Conservation (phyloP, 23 tunicate species). For the Oikopleura vanhoeffeni region DNA sequence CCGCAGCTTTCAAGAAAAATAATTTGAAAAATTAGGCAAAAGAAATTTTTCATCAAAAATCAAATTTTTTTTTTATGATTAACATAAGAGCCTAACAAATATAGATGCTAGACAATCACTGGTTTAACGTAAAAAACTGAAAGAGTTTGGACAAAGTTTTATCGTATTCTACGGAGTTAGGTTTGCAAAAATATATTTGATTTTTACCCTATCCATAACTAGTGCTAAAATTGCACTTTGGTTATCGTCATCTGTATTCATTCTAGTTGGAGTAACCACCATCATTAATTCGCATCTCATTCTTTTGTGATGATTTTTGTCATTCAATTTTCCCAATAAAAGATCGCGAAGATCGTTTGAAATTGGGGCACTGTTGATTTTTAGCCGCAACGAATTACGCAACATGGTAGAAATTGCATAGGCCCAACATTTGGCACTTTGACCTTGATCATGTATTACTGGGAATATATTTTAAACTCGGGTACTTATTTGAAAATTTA, state of each 20-base stretch:
- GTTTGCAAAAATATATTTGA: too few relatives aligned
- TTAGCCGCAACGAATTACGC: not conserved
- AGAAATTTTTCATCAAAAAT: too few relatives aligned
- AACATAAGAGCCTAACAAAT: too few relatives aligned
- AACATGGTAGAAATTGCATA: not conserved
- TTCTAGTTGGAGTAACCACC: not conserved
- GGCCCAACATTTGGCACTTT: conserved; percentile 2
- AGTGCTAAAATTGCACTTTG: not conserved
- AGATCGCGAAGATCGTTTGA: not conserved
- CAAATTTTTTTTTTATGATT: too few relatives aligned
- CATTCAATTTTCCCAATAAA: not conserved
- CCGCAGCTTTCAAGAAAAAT: too few relatives aligned
- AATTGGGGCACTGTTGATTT: not conserved
- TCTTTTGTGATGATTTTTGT: not conserved
- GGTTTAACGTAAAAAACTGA: too few relatives aligned
- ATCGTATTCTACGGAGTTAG: too few relatives aligned
- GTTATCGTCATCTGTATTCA: not conserved
- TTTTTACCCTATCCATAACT: not conserved
- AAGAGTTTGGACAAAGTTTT: too few relatives aligned
- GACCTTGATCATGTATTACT: not conserved
- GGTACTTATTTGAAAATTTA: not conserved
- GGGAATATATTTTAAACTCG: too few relatives aligned
- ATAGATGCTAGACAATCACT: too few relatives aligned
- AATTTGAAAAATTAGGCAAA: too few relatives aligned
- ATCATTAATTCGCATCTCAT: conserved; percentile 9